Percentiles rank a stretch among this genome's conserved stretches.
phyloP scores from a whole-genome alignment of 2,113 vertebrate species.

The Trogon surrucura region DNA sequence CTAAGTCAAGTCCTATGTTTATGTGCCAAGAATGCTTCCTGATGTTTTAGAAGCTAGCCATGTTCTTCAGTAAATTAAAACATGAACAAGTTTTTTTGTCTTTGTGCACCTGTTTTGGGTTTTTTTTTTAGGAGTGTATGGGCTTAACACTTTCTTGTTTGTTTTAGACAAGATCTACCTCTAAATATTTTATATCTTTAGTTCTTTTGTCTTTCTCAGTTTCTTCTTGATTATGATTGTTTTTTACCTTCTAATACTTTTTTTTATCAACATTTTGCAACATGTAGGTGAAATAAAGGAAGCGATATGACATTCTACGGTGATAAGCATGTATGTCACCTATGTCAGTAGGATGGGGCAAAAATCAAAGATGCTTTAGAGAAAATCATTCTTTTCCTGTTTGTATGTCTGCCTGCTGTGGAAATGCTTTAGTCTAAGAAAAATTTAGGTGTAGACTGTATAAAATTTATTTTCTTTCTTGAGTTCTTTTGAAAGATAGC shows the following conservation, averaged over 20 bases:
- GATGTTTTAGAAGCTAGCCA: neutral
- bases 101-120: neutral
- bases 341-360: neutral
- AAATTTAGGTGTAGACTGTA: neutral
- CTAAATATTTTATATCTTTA: neutral
- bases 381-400: neutral
- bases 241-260: neutral
- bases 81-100: neutral
- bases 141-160: neutral
- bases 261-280: neutral
- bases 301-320: neutral
- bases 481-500: neutral
- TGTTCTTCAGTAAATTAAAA: neutral
- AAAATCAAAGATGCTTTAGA: neutral
- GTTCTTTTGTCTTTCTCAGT: neutral
- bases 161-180: neutral
- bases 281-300: neutral
- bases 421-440: neutral
- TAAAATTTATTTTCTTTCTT: neutral
- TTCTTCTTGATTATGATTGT: neutral
- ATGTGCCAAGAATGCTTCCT: neutral
- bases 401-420: neutral
- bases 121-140: neutral
- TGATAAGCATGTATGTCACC: neutral
- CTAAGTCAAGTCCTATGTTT: neutral